Evolutionary conservation across 2,113 vertebrate genomes (phyloP), one percentile per base, ranked within the genome.

Genomic region (Oreotrochilus melanogaster): DNA sequence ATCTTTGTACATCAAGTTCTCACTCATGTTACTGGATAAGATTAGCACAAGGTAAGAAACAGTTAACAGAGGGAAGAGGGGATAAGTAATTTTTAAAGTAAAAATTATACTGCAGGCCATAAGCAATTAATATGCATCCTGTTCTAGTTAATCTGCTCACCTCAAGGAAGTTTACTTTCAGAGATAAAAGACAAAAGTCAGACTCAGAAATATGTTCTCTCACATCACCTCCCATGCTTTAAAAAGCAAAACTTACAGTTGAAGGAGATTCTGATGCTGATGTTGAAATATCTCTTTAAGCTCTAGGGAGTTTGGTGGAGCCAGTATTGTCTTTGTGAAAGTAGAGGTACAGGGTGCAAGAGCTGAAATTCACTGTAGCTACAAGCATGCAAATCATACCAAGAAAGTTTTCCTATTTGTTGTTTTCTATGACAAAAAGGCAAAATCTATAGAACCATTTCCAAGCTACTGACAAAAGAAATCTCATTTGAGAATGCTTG

Each of bases 131-230:
- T 58, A 31, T 60, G 45, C 66, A 82, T 82, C 78, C 54, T 94
- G 81, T 89, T 78, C 50, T 57, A 61, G 35, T 61, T 82, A 65
- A 71, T 83, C 78, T 88, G 53, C 39, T 94, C 61, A 90, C 14
- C 72, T 88, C 85, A 80, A 88, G 75, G 75, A 94, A 88, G 60
- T 93, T 90, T 90, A 84, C 95, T 88, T 92, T 83, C 43, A 86
- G 60, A 86, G 71, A 96, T 95, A 3, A 70, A 89, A 88, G 81
- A 83, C 80, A 79, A 28, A 80, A 87, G 54, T 75, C 67, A 89
- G 48, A 70, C 42, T 88, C 56, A 91, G 39, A 93, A 89, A 65
- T 42, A 70, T n/a, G 30, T 87, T 75, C 56, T 95, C 37, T 92
- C 56, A 57, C 3, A 7, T 86, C 78, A 86, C 12, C 56, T 80